Evolutionary conservation across 1,140 invertebrate genomes (phyloP).

Genomic region (Atta colombica): DNA sequence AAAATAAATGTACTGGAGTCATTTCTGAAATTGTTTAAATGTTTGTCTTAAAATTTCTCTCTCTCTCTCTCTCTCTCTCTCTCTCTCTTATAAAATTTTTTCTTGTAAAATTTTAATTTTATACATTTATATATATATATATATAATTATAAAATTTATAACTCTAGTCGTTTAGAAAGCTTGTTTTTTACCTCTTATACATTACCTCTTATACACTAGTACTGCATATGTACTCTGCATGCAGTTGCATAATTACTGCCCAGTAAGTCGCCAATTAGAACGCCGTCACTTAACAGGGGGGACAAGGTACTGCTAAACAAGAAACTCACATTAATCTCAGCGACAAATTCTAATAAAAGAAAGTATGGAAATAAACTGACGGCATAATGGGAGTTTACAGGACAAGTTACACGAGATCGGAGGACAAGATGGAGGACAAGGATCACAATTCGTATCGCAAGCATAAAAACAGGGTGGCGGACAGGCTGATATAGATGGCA

Average conservation of each 20-base stretch:
- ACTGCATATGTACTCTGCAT: neutral
- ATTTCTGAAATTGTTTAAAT: neutral
- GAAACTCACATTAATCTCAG: slow-evolving; percentile 10
- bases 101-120: neutral
- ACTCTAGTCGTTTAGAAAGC: neutral
- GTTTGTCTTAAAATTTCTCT: neutral
- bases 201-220: neutral
- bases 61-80: too few species aligned
- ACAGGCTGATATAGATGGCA: slow-evolving; percentile 33
- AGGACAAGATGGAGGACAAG: slow-evolving; percentile 63
- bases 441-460: slow-evolving; percentile 67
- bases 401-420: slow-evolving; percentile 62
- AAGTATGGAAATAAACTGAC: slow-evolving; percentile 58
- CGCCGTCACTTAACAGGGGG: slow-evolving; percentile 41
- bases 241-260: slow-evolving; percentile 18
- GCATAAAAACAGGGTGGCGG: slow-evolving; percentile 63
- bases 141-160: neutral
- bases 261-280: slow-evolving; percentile 26
- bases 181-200: neutral
- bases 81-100: too few species aligned
- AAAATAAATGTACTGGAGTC: neutral
- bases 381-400: slow-evolving; percentile 57
- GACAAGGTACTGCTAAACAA: slow-evolving; percentile 45
- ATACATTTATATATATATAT: too few species aligned
- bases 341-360: neutral